phyloP scores from a whole-genome alignment of 2,888 invertebrate species.

The Pachydiplax longipennis region DNA sequence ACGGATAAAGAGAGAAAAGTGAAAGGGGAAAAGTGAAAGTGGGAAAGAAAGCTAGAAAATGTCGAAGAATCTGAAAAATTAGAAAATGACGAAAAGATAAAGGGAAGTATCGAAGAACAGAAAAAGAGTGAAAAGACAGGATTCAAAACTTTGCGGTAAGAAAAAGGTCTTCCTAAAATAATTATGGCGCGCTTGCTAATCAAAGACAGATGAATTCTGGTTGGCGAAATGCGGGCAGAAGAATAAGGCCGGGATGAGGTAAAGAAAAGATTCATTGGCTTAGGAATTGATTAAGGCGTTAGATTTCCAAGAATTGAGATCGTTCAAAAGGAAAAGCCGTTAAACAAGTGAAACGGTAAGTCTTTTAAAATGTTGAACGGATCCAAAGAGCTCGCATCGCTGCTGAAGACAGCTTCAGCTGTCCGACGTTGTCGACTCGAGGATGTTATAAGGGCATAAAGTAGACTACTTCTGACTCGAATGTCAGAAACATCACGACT shows the following conservation, averaged over 20 bases:
- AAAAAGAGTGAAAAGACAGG: too few species aligned
- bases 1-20: not conserved
- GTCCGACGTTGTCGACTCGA: not conserved
- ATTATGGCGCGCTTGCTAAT: too few species aligned
- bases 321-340: not conserved
- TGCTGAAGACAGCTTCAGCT: not conserved
- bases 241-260: too few species aligned
- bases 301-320: not conserved
- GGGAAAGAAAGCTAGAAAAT: not conserved
- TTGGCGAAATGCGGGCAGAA: too few species aligned
- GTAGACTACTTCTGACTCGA: conserved; percentile 1
- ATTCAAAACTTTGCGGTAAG: too few species aligned
- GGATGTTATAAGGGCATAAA: not conserved
- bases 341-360: not conserved
- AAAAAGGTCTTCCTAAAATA: too few species aligned
- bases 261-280: not conserved
- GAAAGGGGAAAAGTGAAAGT: not conserved
- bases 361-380: not conserved
- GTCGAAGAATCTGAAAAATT: not conserved
- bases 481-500: not conserved
- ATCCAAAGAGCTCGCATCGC: not conserved
- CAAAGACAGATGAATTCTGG: too few species aligned
- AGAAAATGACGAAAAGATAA: not conserved
- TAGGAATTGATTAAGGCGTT: not conserved
- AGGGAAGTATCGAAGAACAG: too few species aligned